Base-by-base conservation (phyloP, 2,888 invertebrate species). In the Diadromus collaris region DNA sequence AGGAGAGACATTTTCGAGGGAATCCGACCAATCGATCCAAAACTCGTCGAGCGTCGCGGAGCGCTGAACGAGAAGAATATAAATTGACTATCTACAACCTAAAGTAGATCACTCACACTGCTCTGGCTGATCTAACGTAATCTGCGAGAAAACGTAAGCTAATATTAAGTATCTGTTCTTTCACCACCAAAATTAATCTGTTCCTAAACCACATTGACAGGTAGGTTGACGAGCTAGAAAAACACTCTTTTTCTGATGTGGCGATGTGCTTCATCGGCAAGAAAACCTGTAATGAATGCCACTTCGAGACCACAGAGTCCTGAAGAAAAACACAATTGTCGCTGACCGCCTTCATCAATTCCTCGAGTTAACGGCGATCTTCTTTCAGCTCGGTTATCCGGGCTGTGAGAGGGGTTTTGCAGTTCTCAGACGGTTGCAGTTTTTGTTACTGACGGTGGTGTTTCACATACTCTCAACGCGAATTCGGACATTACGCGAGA, bases 61-160 rank as follows among this genome's bases (percentile, higher is more conserved):
- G 19, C 9, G 32, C 32, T 10, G 46, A 34, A 34, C 46, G 70
- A 70, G 32, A 27, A 46, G 46, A 70, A 70, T 46, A 70, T 70
- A 70, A 70, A 58, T 69, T 51, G 67, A 19, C 51, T 38, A 54
- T 24, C 24, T 54, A n/a, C 24, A n/a, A 16, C 9, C n/a, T 16
- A 29, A 56, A 56, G 54, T 10, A 27, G 54, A 56, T 56, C n/a
- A 10, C 29, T n/a, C 13, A 10, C 54, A 56, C 27, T 24, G 24
- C 24, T 16, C 16, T 29, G 54, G 6, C 27, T 7, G 29, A 56
- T 56, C 54, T 9, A 24, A 13, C 51, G 24, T 51, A 24, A 51
- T 21, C 24, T 24, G 3, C 21, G 38, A 16, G 16, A 16, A 4
- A 38, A 38, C 3, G 1, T 38, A 16, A 38, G 38, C 48, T 48